Evolutionary conservation across 23 tunicate genomes (phyloP), one percentile per base, ranked within the genome.

Genomic region (Ciona savignyi): DNA sequence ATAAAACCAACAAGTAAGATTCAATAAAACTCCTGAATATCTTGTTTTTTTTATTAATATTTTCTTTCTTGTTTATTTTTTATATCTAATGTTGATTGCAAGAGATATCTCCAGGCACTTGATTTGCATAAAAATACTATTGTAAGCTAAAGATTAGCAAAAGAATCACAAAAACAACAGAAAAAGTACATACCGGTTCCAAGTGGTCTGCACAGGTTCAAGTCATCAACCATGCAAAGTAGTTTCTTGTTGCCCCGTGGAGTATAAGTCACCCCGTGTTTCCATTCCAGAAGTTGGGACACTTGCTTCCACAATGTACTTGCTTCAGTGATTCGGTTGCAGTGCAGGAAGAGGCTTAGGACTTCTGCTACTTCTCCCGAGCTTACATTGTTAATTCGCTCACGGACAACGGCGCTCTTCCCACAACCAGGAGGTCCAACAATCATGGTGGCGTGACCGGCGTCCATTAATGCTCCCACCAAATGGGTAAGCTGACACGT

Each of bases 161-260:
- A 15, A 42, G n/a, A n/a, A n/a, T n/a, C n/a, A n/a, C n/a, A n/a
- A n/a, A n/a, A n/a, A n/a, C n/a, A n/a, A n/a, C n/a, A n/a, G n/a
- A n/a, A n/a, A n/a, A n/a, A n/a, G n/a, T n/a, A n/a, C 82, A 23
- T 32, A 81, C 85, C 78, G n/a, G 27, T 35, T 49, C 70, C 80
- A 20, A 74, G 24, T 23, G 74, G 80, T 31, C 86, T 35, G 30
- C 90, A 70, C 28, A 84, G 65, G 74, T 77, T 90, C 74, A 90
- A 23, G 67, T 90, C 97, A 71, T 90, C 97, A 42, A 90, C 80
- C 51, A 90, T 71, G 65, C 97, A 90, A 19, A 90, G 67, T 30
- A 90, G 79, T 66, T 84, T 84, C 74, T 90, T 90, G 71, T 84
- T 84, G 29, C 90, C 97, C n/a, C 86, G 74, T 28, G 90, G 97